Percentiles rank a stretch among this genome's conserved stretches.
phyloP scores from a whole-genome alignment of 2,888 invertebrate genomes.

The Amiota minor region DNA sequence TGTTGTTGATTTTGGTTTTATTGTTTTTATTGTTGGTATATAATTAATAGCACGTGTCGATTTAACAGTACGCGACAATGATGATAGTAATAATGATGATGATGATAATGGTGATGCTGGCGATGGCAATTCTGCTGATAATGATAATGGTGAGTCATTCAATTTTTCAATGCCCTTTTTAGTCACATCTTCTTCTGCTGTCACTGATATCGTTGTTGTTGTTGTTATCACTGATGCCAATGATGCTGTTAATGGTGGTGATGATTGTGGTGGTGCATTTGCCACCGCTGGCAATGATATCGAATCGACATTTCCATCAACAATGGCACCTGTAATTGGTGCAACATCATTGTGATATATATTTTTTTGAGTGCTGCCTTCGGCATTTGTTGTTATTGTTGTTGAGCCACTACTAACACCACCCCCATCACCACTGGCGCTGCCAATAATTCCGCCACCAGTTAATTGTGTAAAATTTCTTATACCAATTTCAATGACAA shows the following conservation, averaged over 20 bases:
- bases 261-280: background rate
- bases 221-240: constrained; percentile 26
- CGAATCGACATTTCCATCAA: constrained; percentile 69
- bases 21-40: constrained; percentile 6
- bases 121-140: constrained; percentile 29
- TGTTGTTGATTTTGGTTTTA: constrained; percentile 13
- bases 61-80: constrained; percentile 27
- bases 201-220: constrained; percentile 28
- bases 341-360: background rate
- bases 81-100: background rate
- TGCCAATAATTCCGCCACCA: constrained; percentile 18
- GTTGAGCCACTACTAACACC: constrained; percentile 8
- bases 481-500: constrained; percentile 71
- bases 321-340: constrained; percentile 58
- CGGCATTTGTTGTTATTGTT: constrained; percentile 49
- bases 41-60: constrained; percentile 18
- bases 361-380: constrained; percentile 45
- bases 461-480: constrained; percentile 54
- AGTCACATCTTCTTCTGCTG: background rate
- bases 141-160: constrained; percentile 12
- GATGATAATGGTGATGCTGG: background rate
- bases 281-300: constrained; percentile 65
- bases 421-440: constrained; percentile 19
- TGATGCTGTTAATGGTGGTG: constrained; percentile 5
- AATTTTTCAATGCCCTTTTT: background rate